Evolutionary conservation across 2,888 invertebrate species (phyloP), one percentile per base, ranked within the genome.

Genomic region (Amphimallon solstitiale): DNA sequence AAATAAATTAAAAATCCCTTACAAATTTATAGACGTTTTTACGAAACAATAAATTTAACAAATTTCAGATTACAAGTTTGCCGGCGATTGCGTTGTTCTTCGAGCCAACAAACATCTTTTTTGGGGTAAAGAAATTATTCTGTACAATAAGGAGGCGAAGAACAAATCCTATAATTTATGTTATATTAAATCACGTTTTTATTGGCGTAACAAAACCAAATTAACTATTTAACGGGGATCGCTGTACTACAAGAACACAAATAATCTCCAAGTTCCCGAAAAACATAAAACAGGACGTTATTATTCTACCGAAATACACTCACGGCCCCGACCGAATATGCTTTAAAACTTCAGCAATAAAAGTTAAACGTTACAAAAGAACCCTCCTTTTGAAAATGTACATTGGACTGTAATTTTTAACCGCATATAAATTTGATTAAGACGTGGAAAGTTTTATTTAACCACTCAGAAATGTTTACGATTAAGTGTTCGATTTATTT

Each of bases 391-490:
- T 23, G 12, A 56, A 35, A 56, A 40, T 56, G 40, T 56, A 40
- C 40, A 40, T 23, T 40, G 21, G 40, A 9, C 56, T 29, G 56
- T 23, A 40, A 56, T 43, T 56, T 56, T 43, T 56, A 40, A 12
- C 56, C 48, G 43, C 61, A 61, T 48, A 61, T 61, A 61, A 61
- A 61, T 61, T 48, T 48, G 61, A 61, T 49, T 61, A 61, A 49
- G 49, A 61, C 48, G 61, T 37, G 61, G 34, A 48, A 37, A 48
- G 61, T 49, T 61, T 61, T 61, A 61, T 61, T 48, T 43, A 56
- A 56, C 56, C 12, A 14, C 40, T 40, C 12, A 40, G 40, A 56
- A 40, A 21, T 56, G 40, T 56, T 56, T 56, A 56, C 40, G 56
- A 56, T 40, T 23, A 23, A 23, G 12, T 21, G 43, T 43, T 56